Conservation (phyloP, 2,888 invertebrate genomes). For the Scaptomyza cyrtandrae region DNA sequence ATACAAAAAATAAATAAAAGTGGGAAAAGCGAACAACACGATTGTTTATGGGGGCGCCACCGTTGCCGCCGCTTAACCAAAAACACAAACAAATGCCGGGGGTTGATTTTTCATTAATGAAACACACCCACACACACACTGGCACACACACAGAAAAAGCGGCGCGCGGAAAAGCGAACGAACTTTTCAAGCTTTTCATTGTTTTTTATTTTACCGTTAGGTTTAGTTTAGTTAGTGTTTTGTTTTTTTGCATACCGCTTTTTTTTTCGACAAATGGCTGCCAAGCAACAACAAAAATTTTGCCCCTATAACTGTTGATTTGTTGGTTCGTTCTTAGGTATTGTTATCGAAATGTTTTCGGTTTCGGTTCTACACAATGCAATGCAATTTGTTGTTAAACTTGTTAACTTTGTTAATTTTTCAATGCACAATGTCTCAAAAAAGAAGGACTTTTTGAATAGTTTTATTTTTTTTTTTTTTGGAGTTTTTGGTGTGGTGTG, state of each 20-base stretch:
- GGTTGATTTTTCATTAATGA: conserved; percentile 78
- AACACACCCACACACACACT: conserved; percentile 33
- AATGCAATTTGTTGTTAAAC: conserved; percentile 13
- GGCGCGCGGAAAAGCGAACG: conserved; percentile 42
- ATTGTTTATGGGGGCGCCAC: conserved; percentile 67
- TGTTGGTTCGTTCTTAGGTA: neutral
- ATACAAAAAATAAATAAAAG: too few relatives aligned
- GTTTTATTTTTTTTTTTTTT: conserved; percentile 18
- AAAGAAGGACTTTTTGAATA: conserved; percentile 1
- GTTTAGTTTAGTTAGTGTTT: conserved; percentile 4
- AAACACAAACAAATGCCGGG: conserved; percentile 44
- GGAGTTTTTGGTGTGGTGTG: neutral
- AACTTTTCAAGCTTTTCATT: conserved; percentile 58
- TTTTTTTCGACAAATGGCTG: conserved; percentile 67
- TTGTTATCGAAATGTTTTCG: conserved; percentile 4
- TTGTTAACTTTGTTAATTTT: conserved; percentile 20
- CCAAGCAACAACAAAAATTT: conserved; percentile 41
- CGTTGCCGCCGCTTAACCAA: conserved; percentile 10
- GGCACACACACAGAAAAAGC: conserved; percentile 7
- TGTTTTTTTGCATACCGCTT: conserved; percentile 42
- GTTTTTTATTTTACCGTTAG: conserved; percentile 4
- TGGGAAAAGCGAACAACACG: conserved; percentile 27
- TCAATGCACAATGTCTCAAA: conserved; percentile 13
- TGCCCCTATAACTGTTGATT: conserved; percentile 40
- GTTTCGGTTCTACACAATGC: conserved; percentile 14